Conservation (phyloP, 37 sponge, comb jelly and placozoan species). For the Ianthella basta region DNA sequence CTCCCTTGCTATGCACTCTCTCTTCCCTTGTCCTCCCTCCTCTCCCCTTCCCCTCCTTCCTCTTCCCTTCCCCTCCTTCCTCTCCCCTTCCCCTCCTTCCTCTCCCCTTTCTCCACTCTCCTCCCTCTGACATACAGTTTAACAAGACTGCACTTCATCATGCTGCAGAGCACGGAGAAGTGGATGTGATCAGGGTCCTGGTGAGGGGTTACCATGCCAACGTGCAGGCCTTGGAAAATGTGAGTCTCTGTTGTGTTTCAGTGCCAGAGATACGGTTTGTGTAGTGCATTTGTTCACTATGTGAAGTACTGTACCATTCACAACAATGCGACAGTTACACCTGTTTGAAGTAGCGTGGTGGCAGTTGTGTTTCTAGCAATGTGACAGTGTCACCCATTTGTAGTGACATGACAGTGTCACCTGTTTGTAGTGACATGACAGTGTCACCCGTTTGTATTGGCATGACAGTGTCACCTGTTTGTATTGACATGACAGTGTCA, state of each 20-base stretch:
- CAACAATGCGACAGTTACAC: too few relatives aligned
- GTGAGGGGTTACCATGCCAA: conserved; percentile 14
- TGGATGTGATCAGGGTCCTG: neutral
- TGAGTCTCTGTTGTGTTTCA: neutral
- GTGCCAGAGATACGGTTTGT: neutral
- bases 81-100: neutral
- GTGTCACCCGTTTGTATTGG: too few relatives aligned
- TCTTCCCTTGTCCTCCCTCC: neutral
- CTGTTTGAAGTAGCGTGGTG: too few relatives aligned
- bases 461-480: too few relatives aligned
- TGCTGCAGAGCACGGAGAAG: neutral
- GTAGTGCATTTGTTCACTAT: too few relatives aligned
- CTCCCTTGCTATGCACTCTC: neutral
- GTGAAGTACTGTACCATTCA: too few relatives aligned
- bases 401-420: too few relatives aligned
- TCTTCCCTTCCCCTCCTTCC: neutral
- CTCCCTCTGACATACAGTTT: conserved; percentile 26
- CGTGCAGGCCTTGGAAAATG: neutral
- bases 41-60: neutral
- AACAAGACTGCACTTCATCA: conserved; percentile 16
- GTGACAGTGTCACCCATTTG: too few relatives aligned
- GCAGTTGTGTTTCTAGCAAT: too few relatives aligned
- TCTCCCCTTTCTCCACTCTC: neutral
- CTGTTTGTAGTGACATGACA: too few relatives aligned
- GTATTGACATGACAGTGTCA: too few relatives aligned